Evolutionary conservation across 2,888 invertebrate genomes (phyloP), one percentile per base, ranked within the genome.

Genomic region (Epistrophe grossulariae): DNA sequence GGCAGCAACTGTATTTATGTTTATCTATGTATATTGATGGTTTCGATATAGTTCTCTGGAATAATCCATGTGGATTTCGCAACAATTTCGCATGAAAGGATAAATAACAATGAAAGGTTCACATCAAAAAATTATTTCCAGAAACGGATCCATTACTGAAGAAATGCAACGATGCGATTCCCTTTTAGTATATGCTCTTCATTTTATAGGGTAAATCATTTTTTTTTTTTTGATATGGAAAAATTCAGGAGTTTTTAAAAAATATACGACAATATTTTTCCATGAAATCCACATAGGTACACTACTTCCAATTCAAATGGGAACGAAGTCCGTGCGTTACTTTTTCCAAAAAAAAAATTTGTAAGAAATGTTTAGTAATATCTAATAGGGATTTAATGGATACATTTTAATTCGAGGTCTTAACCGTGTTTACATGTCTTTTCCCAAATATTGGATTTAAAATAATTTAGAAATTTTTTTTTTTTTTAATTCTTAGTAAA

Each of bases 71-170:
- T 77, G 68, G 13, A 77, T 59, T 40, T 45, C 45, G 45, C 38
- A 68, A 77, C 66, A 77, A 77, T 59, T 48, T 59, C 59, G 77
- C 77, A 59, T 68, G 77, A 68, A 50, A 28, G 48, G 38, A 68
- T 48, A 77, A 59, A 48, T 48, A 66, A 68, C 66, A 48, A 77
- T 43, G 64, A 68, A 35, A 57, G 31, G 76, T 68, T 68, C 19
- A 68, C 66, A 43, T 68, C 66, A 77, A 45, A 57, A 57, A 64
- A 28, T 45, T 64, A 45, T 66, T 48, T n/a, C 28, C 7, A 48
- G 66, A 66, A 66, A 66, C 11, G 48, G 66, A 66, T 66, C 66
- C 48, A 48, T 66, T 48, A 17, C 48, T 48, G 17, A 48, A 31
- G n/a, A 13, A 48, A 48, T 11, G 31, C 66, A 66, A 48, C 48